A percentile compares a stretch with the other conserved stretches of the same genome.
These are phyloP conservation scores for Calameuta pallipes DNA, from an alignment of 2,888 invertebrate species.

Conservation along the genomic window DNA sequence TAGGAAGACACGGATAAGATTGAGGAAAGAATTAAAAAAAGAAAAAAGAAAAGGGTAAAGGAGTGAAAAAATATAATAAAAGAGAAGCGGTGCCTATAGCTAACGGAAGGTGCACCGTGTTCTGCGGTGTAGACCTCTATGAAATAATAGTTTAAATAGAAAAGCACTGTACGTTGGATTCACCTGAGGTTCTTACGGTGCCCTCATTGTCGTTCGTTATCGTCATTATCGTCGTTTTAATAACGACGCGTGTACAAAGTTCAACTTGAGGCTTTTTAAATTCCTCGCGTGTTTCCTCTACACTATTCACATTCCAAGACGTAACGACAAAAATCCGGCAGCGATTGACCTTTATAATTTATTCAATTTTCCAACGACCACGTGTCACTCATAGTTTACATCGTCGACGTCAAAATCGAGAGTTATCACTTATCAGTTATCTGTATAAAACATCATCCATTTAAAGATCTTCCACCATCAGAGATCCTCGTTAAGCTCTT, in stretches of 20 bases:
- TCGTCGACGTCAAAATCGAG: not conserved
- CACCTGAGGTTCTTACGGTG: slow-evolving; percentile 53
- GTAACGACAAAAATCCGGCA: not conserved
- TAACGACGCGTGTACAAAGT: slow-evolving; percentile 53
- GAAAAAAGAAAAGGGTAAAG: slow-evolving; percentile 39
- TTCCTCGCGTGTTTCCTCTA: slow-evolving; percentile 14
- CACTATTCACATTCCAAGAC: not conserved
- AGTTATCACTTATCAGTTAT: not conserved
- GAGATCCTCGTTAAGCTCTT: not conserved
- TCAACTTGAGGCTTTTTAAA: slow-evolving; percentile 32
- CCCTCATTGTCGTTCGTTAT: slow-evolving; percentile 41
- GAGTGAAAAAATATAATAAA: slow-evolving; percentile 26
- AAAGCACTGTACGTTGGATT: slow-evolving; percentile 58
- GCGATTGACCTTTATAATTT: not conserved
- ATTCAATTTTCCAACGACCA: not conserved
- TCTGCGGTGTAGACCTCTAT: slow-evolving; percentile 37
- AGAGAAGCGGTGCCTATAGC: slow-evolving; percentile 51
- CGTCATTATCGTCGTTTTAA: not conserved
- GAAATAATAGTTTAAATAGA: slow-evolving; percentile 43
- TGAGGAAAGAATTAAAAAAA: slow-evolving; percentile 19
- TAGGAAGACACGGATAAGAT: slow-evolving; percentile 32
- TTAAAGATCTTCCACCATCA: not conserved
- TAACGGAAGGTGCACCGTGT: slow-evolving; percentile 45
- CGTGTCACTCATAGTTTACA: not conserved
- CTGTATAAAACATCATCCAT: not conserved